phyloP scores from a whole-genome alignment of 2,888 invertebrate species.

The Tetanocera ferruginea region DNA sequence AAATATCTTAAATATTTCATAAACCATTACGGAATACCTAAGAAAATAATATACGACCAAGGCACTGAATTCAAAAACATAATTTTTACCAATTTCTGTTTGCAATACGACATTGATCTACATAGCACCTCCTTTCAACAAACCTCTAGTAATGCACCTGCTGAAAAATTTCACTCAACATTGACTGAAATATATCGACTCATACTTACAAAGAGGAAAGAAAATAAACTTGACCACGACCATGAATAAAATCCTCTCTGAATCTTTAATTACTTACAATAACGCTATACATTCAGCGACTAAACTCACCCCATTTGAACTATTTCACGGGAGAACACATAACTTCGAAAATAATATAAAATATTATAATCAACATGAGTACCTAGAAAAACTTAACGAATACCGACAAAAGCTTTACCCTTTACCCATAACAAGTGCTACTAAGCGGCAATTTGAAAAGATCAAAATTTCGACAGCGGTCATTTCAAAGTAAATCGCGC shows the following conservation, averaged over 20 bases:
- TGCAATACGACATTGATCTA: neutral
- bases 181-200: conserved; percentile 35
- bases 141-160: conserved; percentile 23
- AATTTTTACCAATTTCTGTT: conserved; percentile 44
- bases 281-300: too few species aligned
- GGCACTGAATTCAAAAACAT: conserved; percentile 35
- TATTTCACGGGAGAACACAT: conserved; percentile 46
- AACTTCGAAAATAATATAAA: conserved; percentile 28
- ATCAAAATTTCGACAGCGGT: too few species aligned
- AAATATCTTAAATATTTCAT: conserved; percentile 38
- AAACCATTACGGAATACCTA: conserved; percentile 35
- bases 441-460: too few species aligned
- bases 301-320: conserved; percentile 29
- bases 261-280: conserved; percentile 36
- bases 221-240: conserved; percentile 25
- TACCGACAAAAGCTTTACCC: conserved; percentile 28
- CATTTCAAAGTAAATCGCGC: too few species aligned
- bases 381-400: neutral
- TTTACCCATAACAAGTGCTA: too few species aligned
- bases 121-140: conserved; percentile 39
- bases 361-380: neutral
- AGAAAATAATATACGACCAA: conserved; percentile 40
- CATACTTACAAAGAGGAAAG: conserved; percentile 35
- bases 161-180: conserved; percentile 18
- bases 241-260: conserved; percentile 28